Conservation (phyloP, 2,113 vertebrate genomes). For the Stomatorhinus ivindoensis region DNA sequence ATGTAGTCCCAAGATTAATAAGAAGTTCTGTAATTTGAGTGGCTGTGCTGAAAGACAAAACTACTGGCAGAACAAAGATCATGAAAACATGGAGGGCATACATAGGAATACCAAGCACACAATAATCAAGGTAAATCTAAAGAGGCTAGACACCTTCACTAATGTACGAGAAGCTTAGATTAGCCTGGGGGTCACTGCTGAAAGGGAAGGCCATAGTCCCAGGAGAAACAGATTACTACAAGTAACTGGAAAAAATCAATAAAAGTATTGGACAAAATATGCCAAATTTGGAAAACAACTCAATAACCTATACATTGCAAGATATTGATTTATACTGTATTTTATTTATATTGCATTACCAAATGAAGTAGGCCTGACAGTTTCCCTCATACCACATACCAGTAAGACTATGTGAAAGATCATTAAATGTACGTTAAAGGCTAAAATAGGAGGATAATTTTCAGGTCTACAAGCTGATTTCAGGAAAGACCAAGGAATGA, state of each 20-base stretch:
- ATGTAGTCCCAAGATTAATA: not conserved
- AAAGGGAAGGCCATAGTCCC: not conserved
- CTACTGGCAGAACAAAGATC: not conserved
- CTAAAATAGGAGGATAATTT: not conserved
- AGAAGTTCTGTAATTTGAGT: not conserved
- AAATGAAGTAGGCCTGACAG: not conserved
- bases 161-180: not conserved
- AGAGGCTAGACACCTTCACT: not conserved
- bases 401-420: not conserved
- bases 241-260: not conserved
- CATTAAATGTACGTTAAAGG: not conserved
- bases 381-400: not conserved
- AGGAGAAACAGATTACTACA: not conserved
- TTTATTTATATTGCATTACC: not conserved
- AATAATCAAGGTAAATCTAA: not conserved
- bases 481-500: not conserved
- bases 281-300: not conserved
- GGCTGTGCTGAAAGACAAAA: not conserved
- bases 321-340: not conserved
- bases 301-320: not conserved
- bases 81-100: not conserved
- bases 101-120: not conserved
- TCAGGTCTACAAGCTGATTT: not conserved
- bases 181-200: not conserved
- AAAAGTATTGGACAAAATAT: not conserved